Percentiles rank a stretch among this genome's conserved stretches.
phyloP scores from a whole-genome alignment of 2,888 invertebrate genomes.

The Gymnocheta viridis region DNA sequence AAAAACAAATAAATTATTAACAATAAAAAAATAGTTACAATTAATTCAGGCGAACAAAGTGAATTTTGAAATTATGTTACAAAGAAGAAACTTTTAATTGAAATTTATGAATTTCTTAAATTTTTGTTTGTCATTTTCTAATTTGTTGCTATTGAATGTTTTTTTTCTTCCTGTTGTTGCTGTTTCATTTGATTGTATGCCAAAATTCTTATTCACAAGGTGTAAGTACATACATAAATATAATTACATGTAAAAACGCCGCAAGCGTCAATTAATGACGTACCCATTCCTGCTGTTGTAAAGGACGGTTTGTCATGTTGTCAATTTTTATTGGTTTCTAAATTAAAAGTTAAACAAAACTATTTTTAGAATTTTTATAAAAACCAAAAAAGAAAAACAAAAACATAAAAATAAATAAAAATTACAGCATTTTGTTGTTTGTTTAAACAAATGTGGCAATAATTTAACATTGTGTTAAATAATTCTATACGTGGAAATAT shows the following conservation, averaged over 20 bases:
- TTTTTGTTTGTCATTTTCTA: constrained; percentile 10
- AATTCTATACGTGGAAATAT: background rate
- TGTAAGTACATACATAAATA: constrained; percentile 38
- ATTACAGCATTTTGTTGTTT: constrained; percentile 10
- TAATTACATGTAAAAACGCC: constrained; percentile 6
- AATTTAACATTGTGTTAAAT: background rate
- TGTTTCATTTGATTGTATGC: constrained; percentile 25
- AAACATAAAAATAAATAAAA: constrained; percentile 7
- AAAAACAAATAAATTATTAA: constrained; percentile 11
- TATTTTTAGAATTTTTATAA: constrained; percentile 13
- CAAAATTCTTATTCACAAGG: constrained; percentile 21
- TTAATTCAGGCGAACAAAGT: background rate
- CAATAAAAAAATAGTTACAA: constrained; percentile 10
- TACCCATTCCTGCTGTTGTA: constrained; percentile 2
- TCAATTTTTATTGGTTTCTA: constrained; percentile 14
- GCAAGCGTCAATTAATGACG: constrained; percentile 43
- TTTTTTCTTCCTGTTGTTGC: constrained; percentile 31
- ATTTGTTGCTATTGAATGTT: constrained; percentile 22
- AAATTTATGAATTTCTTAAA: constrained; percentile 1
- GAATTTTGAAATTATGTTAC: constrained; percentile 32
- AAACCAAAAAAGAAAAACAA: background rate
- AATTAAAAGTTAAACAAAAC: constrained; percentile 24
- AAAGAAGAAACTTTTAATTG: background rate
- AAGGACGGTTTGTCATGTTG: constrained; percentile 13
- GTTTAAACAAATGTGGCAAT: background rate